Evolutionary conservation across 2,888 invertebrate species (phyloP).

Genomic region (Papilio protenor): DNA sequence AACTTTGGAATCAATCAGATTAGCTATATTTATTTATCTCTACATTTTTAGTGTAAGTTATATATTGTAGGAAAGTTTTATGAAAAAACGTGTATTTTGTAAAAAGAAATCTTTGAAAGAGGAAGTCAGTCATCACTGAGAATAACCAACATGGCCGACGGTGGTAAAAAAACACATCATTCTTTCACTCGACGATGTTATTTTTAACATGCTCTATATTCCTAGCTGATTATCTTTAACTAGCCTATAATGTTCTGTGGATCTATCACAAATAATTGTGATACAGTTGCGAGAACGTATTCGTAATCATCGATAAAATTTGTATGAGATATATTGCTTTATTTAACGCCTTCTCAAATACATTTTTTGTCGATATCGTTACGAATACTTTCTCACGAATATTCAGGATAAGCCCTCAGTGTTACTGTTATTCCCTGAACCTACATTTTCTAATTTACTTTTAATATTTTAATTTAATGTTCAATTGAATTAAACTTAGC

Average conservation of each 20-base stretch:
- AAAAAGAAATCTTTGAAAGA: background rate
- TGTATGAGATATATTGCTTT: no score
- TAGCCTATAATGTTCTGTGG: constrained; percentile 2
- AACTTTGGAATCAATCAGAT: no score
- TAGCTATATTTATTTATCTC: background rate
- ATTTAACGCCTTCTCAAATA: no score
- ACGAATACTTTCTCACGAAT: no score
- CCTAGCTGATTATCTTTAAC: constrained; percentile 4
- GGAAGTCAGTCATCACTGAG: constrained; percentile 16
- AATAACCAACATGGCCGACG: background rate
- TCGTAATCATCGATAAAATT: no score
- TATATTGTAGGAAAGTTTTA: background rate
- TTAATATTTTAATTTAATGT: background rate
- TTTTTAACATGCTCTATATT: constrained; percentile 33
- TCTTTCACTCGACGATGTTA: constrained; percentile 15
- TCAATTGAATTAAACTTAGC: constrained; percentile 1
- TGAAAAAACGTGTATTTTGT: background rate
- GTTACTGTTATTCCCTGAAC: no score
- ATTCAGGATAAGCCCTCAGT: no score
- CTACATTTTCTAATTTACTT: no score
- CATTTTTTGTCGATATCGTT: no score
- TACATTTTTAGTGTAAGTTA: background rate
- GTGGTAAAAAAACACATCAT: background rate
- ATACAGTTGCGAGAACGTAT: no score
- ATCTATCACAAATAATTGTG: no score